Evolutionary conservation across 2,797 vertebrate genomes (phyloP), one percentile per base, ranked within the genome.

Genomic region (Oreortyx pictus): DNA sequence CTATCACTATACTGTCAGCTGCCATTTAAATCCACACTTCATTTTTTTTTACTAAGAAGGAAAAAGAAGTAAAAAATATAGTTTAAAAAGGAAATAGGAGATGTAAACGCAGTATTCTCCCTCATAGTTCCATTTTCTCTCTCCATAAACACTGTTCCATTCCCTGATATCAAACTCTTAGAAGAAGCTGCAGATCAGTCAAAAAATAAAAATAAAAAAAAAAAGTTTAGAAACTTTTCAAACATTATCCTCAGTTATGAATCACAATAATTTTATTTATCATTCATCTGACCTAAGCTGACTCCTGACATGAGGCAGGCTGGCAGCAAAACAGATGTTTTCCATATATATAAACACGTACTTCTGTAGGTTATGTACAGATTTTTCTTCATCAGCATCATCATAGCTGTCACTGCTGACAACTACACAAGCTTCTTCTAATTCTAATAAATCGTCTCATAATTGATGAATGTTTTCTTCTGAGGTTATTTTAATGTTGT

Each of bases 241-340:
- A 35, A 65, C 46, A 41, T 73, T 91, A 52, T 54, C 33, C 33
- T 14, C 74, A 88, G 50, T 86, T 85, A 70, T 24, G 75, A 90
- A 82, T 80, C 70, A 64, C 66, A 84, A 82, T 18, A 54, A 78
- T 87, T 60, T 91, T 49, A 79, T 90, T 82, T n/a, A 74, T 94
- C 80, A 54, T 44, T 71, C 73, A 19, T 50, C 43, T 80, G 72
- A 82, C 70, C 90, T 74, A 33, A 0, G 3, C 64, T 73, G 71
- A 71, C 79, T 64, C 52, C 60, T n/a, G 60, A 67, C 44, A 50
- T 41, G 57, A 91, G 71, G 61, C 83, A 91, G 81, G 59, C 71
- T 68, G 88, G 61, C 83, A 86, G 78, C 60, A 86, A 59, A 86
- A 80, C 24, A 33, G 57, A 44, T 64, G 29, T 24, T 85, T 88